phyloP scores from a whole-genome alignment of 2,113 vertebrate genomes.

The Gavia stellata region DNA sequence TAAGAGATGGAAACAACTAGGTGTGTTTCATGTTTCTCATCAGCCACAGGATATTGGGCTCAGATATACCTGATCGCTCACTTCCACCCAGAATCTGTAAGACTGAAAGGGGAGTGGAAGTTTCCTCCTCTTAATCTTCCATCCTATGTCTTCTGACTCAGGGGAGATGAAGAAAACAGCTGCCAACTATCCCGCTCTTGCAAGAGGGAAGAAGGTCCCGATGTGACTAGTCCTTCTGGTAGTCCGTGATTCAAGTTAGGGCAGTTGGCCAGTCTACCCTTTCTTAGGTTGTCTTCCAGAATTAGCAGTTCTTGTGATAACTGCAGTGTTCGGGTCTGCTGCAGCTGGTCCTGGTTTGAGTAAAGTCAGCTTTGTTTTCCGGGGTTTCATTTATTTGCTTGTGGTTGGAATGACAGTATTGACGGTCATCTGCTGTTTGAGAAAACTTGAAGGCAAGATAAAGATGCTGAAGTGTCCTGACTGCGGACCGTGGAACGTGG shows the following conservation, averaged over 20 bases:
- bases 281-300: neutral
- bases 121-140: neutral
- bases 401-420: neutral
- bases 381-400: neutral
- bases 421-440: neutral
- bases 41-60: neutral
- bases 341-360: neutral
- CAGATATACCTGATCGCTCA: neutral
- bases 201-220: neutral
- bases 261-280: neutral
- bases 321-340: neutral
- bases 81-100: neutral
- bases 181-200: neutral
- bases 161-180: neutral
- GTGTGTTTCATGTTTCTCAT: neutral
- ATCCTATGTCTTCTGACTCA: neutral
- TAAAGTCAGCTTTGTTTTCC: neutral
- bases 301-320: neutral
- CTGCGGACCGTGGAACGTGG: rapidly evolving
- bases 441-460: neutral
- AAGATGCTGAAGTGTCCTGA: neutral
- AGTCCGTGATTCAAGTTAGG: neutral
- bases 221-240: neutral
- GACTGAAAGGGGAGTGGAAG: neutral
- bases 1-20: neutral